These are phyloP conservation scores for Cosmia trapezina DNA, from an alignment of 2,888 invertebrate species.

Conservation along the genomic window DNA sequence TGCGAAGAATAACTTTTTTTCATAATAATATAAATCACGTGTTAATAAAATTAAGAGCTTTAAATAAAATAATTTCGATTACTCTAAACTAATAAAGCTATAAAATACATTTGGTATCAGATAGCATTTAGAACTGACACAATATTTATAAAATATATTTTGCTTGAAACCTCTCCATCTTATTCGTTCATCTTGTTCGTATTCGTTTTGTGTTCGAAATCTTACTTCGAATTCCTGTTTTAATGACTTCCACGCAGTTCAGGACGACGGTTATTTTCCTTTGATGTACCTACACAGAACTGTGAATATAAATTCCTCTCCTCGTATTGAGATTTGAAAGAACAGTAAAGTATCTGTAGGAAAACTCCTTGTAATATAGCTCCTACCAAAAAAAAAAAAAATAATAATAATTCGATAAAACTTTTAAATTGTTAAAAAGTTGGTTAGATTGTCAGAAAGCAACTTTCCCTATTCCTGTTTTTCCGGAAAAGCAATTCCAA, in stretches of 20 bases:
- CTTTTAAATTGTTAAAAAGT: neutral
- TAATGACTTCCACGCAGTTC: slow-evolving; percentile 2
- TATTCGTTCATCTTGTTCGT: neutral
- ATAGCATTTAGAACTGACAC: neutral
- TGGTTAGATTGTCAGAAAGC: neutral
- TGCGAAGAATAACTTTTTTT: too few relatives aligned
- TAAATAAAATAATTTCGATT: too few relatives aligned
- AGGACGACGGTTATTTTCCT: neutral
- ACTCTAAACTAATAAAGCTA: neutral
- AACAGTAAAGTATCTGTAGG: neutral
- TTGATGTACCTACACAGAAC: neutral
- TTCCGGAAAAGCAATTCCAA: neutral
- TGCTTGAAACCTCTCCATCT: neutral
- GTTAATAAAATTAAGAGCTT: too few relatives aligned
- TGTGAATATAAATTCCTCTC: neutral
- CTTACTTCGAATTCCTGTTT: slow-evolving; percentile 3
- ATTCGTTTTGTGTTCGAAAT: neutral
- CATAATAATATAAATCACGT: too few relatives aligned
- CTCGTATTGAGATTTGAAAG: neutral
- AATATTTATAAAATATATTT: neutral
- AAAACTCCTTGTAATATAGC: neutral
- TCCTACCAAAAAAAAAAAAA: neutral
- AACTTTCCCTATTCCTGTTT: neutral
- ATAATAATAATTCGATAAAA: neutral
- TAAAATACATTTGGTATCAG: neutral